Evolutionary conservation across 2,888 invertebrate species (phyloP).

Genomic region (Tolmerus cingulatus): DNA sequence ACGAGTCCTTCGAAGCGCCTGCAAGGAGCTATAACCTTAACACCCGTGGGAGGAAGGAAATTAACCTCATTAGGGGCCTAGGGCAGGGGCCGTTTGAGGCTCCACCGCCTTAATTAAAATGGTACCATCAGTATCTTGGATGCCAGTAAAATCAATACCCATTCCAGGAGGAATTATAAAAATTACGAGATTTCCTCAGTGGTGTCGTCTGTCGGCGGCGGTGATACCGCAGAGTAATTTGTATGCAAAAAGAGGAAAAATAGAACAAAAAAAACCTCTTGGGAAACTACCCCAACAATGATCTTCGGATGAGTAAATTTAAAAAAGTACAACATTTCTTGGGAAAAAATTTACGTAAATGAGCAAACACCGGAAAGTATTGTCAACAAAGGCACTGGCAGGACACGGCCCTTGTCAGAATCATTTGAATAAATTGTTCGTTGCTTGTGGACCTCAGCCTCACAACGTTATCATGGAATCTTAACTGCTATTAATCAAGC

Average conservation of each 20-base stretch:
- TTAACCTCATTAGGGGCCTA: neutral
- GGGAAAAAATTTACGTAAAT: neutral
- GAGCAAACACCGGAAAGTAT: neutral
- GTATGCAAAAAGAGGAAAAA: neutral
- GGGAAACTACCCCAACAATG: neutral
- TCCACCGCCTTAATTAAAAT: neutral
- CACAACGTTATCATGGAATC: neutral
- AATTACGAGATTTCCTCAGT: neutral
- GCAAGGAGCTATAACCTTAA: neutral
- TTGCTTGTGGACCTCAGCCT: neutral
- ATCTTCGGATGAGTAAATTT: neutral
- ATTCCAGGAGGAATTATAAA: neutral
- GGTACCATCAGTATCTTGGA: neutral
- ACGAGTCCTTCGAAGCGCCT: neutral
- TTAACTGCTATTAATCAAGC: neutral
- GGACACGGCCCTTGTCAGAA: neutral
- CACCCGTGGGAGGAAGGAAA: neutral
- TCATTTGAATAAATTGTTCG: neutral
- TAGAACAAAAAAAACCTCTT: neutral
- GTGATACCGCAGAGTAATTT: neutral
- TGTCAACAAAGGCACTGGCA: neutral
- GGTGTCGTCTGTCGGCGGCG: neutral
- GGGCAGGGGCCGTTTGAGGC: neutral
- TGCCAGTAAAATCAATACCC: neutral
- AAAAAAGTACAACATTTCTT: neutral